Percentiles rank a stretch among this genome's conserved stretches.
Evolutionary conservation across 2,888 invertebrate species (phyloP).

Genomic region (Lamellibrachia columna): DNA sequence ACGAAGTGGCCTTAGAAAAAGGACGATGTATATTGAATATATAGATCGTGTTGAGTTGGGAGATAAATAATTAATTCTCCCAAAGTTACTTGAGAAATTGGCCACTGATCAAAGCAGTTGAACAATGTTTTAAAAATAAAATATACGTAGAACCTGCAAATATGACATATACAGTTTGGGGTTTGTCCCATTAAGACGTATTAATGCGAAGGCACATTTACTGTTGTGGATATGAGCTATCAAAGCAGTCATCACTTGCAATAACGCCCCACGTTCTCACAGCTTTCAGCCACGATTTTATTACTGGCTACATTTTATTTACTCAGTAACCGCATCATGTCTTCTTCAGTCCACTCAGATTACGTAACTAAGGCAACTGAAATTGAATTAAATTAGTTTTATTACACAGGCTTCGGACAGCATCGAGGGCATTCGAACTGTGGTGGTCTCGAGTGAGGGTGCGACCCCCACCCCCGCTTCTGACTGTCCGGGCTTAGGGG

Average conservation of each 20-base stretch:
- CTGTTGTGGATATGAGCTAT: background rate
- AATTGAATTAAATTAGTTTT: background rate
- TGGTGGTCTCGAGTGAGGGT: background rate
- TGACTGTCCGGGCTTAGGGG: background rate
- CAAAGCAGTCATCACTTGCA: background rate
- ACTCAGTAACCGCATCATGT: background rate
- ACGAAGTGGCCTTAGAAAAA: slow-evolving; percentile 6
- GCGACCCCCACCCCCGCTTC: background rate
- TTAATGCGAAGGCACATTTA: background rate
- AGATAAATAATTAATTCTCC: background rate
- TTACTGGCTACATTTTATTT: background rate
- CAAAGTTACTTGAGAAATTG: background rate
- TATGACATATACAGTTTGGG: background rate
- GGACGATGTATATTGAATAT: background rate
- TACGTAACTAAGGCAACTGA: slow-evolving; percentile 5
- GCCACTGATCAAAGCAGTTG: background rate
- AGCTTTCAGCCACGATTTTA: background rate
- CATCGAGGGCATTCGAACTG: background rate
- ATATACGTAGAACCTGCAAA: background rate
- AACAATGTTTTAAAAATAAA: background rate
- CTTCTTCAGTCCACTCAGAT: background rate
- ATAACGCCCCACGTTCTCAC: background rate
- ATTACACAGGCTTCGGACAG: background rate
- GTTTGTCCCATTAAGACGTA: background rate
- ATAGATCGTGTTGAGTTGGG: background rate